Base-by-base conservation (phyloP, 2,888 invertebrate genomes). In the Drosophila setosimentum region DNA sequence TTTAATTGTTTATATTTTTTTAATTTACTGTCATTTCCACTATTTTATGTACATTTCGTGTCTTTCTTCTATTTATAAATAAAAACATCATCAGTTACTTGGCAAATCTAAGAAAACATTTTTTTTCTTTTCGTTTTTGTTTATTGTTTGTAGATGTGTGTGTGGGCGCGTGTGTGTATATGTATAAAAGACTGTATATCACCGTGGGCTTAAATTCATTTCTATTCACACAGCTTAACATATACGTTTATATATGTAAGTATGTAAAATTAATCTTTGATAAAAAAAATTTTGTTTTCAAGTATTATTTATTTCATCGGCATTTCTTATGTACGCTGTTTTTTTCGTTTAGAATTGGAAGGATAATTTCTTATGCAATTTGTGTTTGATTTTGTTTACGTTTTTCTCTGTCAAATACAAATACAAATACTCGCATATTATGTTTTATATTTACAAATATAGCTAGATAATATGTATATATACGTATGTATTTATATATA, bases 191-290 rank as follows among this genome's bases (percentile, higher is more conserved):
- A 78, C 68, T 78, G 80, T 75, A 79, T 82, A 82, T 82, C 82
- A 82, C 82, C 80, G 61, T 84, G 82, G 85, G 80, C 80, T 84
- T 84, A 84, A 84, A 84, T 84, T 84, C 82, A 70, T 73, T 82
- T 66, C 57, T 82, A 81, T 81, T 78, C 69, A 68, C 73, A 59
- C 64, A 71, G 71, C 67, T 62, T 59, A 64, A 45, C 48, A 76
- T 58, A 72, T 62, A 18, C 21, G 18, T 48, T 24, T 67, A 51
- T 63, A 60, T 67, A 61, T 80, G n/a, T 64, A 60, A 76, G 65
- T 68, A 54, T 71, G 68, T 55, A 57, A 63, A 71, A 53, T 67
- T 64, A 66, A 80, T 74, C 16, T 60, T 64, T 60, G 50, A 50
- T 32, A 29, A 50, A 58, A 57, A 77, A 74, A 60, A 53, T 29